Conservation (phyloP, 2,113 vertebrate genomes). For the Sapajus apella region DNA sequence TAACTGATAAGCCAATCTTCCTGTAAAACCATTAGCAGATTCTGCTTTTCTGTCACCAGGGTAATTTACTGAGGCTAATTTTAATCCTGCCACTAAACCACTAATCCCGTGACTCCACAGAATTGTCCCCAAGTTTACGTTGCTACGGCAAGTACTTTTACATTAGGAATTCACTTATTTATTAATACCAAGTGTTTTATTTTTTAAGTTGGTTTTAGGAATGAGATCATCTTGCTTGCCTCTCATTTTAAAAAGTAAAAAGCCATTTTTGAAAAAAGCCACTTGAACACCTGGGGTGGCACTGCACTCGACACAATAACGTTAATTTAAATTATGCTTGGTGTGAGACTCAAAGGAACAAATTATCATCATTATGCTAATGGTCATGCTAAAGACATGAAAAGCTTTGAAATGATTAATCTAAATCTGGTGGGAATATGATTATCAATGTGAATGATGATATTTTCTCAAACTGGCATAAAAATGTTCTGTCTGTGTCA, state of each 20-base stretch:
- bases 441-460: slow-evolving; percentile 56
- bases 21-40: slow-evolving; percentile 81
- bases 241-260: slow-evolving; percentile 75
- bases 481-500: slow-evolving; percentile 68
- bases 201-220: slow-evolving; percentile 54
- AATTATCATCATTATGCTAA: slow-evolving; percentile 59
- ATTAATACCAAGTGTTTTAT: slow-evolving; percentile 60
- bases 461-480: slow-evolving; percentile 71
- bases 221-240: slow-evolving; percentile 43
- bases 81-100: slow-evolving; percentile 84
- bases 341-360: slow-evolving; percentile 49
- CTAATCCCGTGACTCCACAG: slow-evolving; percentile 85
- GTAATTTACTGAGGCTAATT: slow-evolving; percentile 81
- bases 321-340: slow-evolving; percentile 48
- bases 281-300: slow-evolving; percentile 66
- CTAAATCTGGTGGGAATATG: slow-evolving; percentile 55
- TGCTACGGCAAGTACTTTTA: slow-evolving; percentile 53
- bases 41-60: slow-evolving; percentile 79
- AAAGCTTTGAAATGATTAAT: slow-evolving; percentile 35
- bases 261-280: slow-evolving; percentile 72
- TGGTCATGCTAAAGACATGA: slow-evolving; percentile 10
- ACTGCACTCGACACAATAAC: slow-evolving; percentile 38
- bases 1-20: slow-evolving; percentile 79
- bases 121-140: slow-evolving; percentile 76
- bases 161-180: slow-evolving; percentile 62